Evolutionary conservation across 2,888 invertebrate genomes (phyloP).

Genomic region (Cataglyphis rosenhaueri): DNA sequence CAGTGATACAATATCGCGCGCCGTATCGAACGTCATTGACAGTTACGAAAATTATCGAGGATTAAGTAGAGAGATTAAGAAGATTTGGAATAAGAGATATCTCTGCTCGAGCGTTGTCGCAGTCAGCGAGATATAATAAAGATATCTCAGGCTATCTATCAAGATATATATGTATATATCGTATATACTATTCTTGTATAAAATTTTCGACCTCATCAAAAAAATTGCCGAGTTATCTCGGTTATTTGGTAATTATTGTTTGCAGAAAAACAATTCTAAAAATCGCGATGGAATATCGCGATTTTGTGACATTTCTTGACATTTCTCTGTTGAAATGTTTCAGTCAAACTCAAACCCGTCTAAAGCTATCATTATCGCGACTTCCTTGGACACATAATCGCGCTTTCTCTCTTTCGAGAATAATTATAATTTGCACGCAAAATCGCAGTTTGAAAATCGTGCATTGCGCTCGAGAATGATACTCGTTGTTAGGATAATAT

Average conservation of each 20-base stretch:
- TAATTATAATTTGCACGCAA: background rate
- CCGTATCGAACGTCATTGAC: conserved; percentile 27
- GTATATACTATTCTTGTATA: background rate
- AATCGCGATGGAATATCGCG: background rate
- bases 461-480: background rate
- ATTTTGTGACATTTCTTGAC: background rate
- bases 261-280: background rate
- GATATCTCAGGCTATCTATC: conserved; percentile 21
- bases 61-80: background rate
- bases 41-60: conserved; percentile 39
- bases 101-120: background rate
- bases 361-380: background rate
- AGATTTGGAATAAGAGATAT: conserved; percentile 39
- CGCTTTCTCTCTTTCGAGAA: background rate
- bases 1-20: conserved; percentile 29
- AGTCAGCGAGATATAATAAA: conserved; percentile 22
- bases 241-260: background rate
- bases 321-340: background rate
- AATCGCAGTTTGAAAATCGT: background rate
- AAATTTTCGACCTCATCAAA: background rate
- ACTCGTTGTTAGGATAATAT: background rate
- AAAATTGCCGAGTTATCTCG: background rate
- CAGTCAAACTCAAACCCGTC: background rate
- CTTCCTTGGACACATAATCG: background rate
- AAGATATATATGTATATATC: background rate